phyloP scores from a whole-genome alignment of 2,888 invertebrate genomes.

The Phytoseiulus persimilis region DNA sequence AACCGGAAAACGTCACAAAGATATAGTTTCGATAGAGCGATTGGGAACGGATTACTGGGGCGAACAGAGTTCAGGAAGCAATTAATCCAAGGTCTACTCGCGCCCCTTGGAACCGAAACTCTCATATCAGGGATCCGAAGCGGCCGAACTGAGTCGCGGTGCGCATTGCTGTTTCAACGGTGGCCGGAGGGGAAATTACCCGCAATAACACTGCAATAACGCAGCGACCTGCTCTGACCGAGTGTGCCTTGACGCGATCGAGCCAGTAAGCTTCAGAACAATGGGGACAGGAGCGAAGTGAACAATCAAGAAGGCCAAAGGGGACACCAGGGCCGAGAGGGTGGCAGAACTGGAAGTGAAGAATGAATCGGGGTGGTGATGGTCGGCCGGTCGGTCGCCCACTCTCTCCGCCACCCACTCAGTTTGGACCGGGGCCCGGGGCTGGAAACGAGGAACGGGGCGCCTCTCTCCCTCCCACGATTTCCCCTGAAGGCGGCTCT shows the following conservation, averaged over 20 bases:
- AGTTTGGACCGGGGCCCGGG: neutral
- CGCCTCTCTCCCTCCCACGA: neutral
- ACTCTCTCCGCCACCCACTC: neutral
- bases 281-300: too few relatives aligned
- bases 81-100: neutral
- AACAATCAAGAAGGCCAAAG: too few relatives aligned
- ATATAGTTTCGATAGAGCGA: neutral
- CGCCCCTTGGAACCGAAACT: neutral
- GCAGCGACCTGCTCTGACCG: neutral
- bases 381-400: neutral
- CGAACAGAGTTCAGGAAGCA: neutral
- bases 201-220: neutral
- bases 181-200: neutral
- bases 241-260: neutral
- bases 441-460: neutral
- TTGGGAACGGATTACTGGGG: neutral
- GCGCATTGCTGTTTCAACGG: neutral
- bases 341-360: neutral
- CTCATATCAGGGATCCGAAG: neutral
- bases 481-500: neutral
- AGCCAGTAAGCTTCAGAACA: too few relatives aligned
- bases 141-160: neutral
- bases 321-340: neutral
- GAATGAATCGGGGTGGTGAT: neutral
- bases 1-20: neutral